Conservation (phyloP, 1,140 invertebrate species). For the Drosophila ercepeae region DNA sequence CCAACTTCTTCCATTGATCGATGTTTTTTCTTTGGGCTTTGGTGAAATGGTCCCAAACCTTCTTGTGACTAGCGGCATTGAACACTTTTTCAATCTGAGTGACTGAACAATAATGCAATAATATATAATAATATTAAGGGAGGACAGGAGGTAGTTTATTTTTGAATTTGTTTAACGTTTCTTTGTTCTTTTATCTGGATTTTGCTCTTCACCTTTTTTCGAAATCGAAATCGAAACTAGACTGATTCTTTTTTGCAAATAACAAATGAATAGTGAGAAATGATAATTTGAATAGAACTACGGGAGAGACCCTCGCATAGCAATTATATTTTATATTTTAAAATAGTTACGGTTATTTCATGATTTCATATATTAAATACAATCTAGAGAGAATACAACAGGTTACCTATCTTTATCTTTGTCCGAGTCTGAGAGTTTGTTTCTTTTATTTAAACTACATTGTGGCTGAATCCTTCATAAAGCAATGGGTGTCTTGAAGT, state of each 20-base stretch:
- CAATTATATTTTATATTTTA: constrained; percentile 43
- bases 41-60: constrained; percentile 99
- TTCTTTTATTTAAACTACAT: constrained; percentile 22
- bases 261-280: constrained; percentile 46
- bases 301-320: constrained; percentile 68
- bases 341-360: constrained; percentile 45
- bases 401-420: constrained; percentile 44
- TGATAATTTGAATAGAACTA: constrained; percentile 51
- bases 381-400: constrained; percentile 72
- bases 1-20: constrained; percentile 98
- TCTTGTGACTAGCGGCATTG: constrained; percentile 96
- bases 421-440: constrained; percentile 29
- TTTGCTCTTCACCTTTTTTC: constrained; percentile 62
- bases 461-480: constrained; percentile 6
- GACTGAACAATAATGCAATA: constrained; percentile 88
- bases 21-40: constrained; percentile 99
- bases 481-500: constrained; percentile 11
- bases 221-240: constrained; percentile 40
- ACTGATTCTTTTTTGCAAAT: constrained; percentile 58
- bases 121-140: constrained; percentile 83
- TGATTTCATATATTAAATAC: constrained; percentile 52
- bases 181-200: constrained; percentile 28
- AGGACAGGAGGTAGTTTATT: constrained; percentile 79
- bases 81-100: constrained; percentile 99
- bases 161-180: constrained; percentile 51